Evolutionary conservation across 2,888 invertebrate genomes (phyloP), one percentile per base, ranked within the genome.

Genomic region (Drosophila kambysellisi): DNA sequence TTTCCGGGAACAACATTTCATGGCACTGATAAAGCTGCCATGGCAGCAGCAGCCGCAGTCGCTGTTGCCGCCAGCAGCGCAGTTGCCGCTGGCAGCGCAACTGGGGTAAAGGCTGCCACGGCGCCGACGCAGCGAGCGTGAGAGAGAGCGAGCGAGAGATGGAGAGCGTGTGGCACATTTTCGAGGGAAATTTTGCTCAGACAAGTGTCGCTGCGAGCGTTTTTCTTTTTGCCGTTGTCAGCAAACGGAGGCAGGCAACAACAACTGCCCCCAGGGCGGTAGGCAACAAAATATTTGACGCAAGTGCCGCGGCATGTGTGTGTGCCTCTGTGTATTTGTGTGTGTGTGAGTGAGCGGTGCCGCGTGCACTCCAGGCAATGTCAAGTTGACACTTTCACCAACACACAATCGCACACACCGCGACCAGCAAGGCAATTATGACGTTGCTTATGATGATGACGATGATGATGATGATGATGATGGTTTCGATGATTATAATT

Each of bases 381-480:
- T 91, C 91, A 92, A 92, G 91, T 91, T 92, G 90, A 90, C 88
- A 89, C 89, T 91, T 89, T 91, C 88, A 82, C 81, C 83, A 88
- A 83, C 65, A 75, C 80, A 74, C 81, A 60, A 53, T 35, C 71
- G 69, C 79, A 56, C 63, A 70, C 58, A 54, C 52, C 29, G 52
- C 33, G 41, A 60, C 58, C 39, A 59, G 65, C 60, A 25, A 53
- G 79, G 76, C 70, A 77, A 74, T 81, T 80, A 80, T 60, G 54
- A 15, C 46, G 62, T 41, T 62, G 43, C 17, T 4, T 8, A 29
- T 54, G 67, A 39, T 48, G 37, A 43, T 50, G 17, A 48, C 59
- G 29, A 53, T 56, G 33, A 41, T 56, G 33, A 41, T 52, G 56
- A 15, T 48, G 66, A 33, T 48, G 32, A 35, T 65, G 30, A 39